Conservation (phyloP, 2,888 invertebrate species). For the Erannis defoliaria region DNA sequence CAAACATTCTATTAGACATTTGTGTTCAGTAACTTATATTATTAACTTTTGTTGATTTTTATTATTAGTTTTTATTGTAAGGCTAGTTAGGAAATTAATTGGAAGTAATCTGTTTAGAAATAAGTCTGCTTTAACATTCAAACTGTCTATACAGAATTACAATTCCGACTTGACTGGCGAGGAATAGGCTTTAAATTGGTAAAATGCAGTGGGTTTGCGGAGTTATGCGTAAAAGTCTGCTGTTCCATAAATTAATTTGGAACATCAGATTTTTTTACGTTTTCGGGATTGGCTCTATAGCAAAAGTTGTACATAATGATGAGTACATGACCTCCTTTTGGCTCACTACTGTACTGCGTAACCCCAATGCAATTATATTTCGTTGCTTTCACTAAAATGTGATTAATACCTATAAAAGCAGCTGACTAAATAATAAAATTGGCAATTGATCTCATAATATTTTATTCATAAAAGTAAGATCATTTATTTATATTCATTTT, state of each 20-base stretch:
- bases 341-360: no score
- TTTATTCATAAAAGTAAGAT: slow-evolving; percentile 11
- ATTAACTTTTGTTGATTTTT: not conserved
- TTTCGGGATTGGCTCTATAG: no score
- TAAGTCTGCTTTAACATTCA: not conserved
- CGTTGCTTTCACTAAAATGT: not conserved
- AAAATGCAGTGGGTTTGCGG: no score
- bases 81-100: not conserved
- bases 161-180: not conserved
- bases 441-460: slow-evolving; percentile 28
- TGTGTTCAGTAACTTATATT: slow-evolving; percentile 5
- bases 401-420: slow-evolving; percentile 8
- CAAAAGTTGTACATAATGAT: no score
- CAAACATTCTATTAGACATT: not conserved
- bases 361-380: no score
- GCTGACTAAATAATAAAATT: slow-evolving; percentile 23
- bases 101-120: not conserved
- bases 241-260: no score
- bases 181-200: no score
- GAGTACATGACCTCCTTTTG: no score
- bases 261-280: no score
- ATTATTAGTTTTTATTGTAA: not conserved
- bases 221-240: no score
- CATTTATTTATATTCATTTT: slow-evolving; percentile 3
- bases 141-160: not conserved